A percentile compares a stretch with the other conserved stretches of the same genome.
Conservation (phyloP, 2,888 invertebrate genomes). For the Sicus ferrugineus region DNA sequence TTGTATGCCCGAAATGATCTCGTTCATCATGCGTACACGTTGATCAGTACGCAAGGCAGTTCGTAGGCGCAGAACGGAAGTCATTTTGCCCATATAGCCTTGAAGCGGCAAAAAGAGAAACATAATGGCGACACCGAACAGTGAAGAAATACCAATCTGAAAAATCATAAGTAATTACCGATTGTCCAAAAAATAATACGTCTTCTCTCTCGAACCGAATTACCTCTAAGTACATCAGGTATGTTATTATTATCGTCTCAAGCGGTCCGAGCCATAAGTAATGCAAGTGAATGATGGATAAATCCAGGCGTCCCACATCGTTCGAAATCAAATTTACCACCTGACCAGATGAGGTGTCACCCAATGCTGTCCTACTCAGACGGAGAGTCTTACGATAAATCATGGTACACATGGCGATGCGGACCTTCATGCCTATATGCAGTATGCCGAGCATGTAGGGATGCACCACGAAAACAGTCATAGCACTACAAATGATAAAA, state of each 20-base stretch:
- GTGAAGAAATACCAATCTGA: constrained; percentile 68
- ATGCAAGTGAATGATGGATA: constrained; percentile 87
- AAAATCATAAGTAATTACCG: neutral
- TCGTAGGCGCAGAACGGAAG: constrained; percentile 76
- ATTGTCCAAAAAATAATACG: too few relatives aligned
- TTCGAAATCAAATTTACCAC: constrained; percentile 92
- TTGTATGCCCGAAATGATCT: constrained; percentile 86
- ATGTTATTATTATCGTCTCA: constrained; percentile 80
- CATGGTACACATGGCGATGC: constrained; percentile 74
- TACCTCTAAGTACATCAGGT: constrained; percentile 71
- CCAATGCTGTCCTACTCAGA: constrained; percentile 76
- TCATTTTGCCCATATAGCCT: constrained; percentile 79
- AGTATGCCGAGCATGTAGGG: constrained; percentile 82
- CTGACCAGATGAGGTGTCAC: constrained; percentile 77
- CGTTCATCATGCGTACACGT: constrained; percentile 89
- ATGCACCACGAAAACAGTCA: constrained; percentile 82
- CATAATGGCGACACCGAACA: constrained; percentile 68
- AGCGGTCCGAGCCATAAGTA: constrained; percentile 91
- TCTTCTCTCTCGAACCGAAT: constrained; percentile 13
- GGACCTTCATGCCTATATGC: constrained; percentile 73
- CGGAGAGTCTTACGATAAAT: constrained; percentile 74
- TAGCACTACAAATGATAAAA: constrained; percentile 75
- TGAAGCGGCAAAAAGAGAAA: constrained; percentile 77
- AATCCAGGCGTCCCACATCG: constrained; percentile 77
- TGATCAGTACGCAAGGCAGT: constrained; percentile 89